Base-by-base conservation (phyloP, 1,140 invertebrate genomes). In the Drosophila miranda region DNA sequence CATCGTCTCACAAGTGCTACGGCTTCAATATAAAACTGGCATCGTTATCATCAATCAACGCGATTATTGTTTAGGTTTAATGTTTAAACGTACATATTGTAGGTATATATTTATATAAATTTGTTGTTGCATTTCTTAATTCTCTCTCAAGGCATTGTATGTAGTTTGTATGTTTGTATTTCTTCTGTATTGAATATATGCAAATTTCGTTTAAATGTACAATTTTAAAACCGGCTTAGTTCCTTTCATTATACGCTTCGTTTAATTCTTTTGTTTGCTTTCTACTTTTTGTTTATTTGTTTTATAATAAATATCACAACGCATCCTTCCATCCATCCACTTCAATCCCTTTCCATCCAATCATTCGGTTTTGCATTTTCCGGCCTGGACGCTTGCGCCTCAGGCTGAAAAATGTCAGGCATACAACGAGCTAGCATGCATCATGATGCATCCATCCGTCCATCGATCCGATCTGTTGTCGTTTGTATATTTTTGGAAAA, bases 241-340 rank as follows among this genome's bases (percentile, higher is more conserved):
- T 87, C 83, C 50, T 83, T 82, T 86, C 82, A 88, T 82, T 87
- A 88, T 28, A 74, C 82, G 57, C 58, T 83, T 58, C 57, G 57
- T 66, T 74, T 59, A 67, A 63, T 61, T 60, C 26, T 44, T 49
- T 61, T 63, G 45, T 59, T 58, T 38, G 34, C 34, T 73, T 59
- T 57, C 59, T 54, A 52, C 42, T 61, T 62, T 62, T 58, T 46
- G 48, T 71, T 63, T 64, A 52, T 68, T 63, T 19, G 61, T 82
- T 87, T 75, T 86, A 89, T 89, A 87, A 87, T 87, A 89, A 89
- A 89, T 89, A 89, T 89, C 87, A 89, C 87, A 89, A 89, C 87
- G 82, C 87, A 89, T 89, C 80, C 78, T 66, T 75, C 67, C 71
- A 58, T 60, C 34, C 34, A 2, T 34, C 4, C 4, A 38, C 34